These are phyloP conservation scores for Blastomussa wellsi DNA, from an alignment of 92 coral and sea anemone genomes.

Conservation along the genomic window DNA sequence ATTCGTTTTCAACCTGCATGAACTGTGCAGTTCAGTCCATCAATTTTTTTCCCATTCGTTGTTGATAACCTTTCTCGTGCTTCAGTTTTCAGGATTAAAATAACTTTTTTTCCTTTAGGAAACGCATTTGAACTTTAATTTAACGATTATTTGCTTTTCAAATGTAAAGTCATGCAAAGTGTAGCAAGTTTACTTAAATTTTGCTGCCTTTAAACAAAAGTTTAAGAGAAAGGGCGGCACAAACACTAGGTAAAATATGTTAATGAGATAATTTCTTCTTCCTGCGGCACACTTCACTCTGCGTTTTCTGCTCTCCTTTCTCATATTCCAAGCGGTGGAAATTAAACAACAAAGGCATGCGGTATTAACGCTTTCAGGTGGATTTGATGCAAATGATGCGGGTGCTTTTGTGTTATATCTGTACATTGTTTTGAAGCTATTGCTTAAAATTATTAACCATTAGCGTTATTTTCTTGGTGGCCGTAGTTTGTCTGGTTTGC, in stretches of 20 bases:
- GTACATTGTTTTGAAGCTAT: not conserved
- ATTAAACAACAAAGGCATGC: not conserved
- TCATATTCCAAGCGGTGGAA: slow-evolving; percentile 5
- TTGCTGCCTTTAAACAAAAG: not conserved
- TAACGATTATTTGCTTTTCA: not conserved
- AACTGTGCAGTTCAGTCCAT: not conserved
- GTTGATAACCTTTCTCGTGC: no score
- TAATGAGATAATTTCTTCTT: not conserved
- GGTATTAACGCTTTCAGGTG: not conserved
- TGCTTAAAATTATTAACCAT: not conserved
- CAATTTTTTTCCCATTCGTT: no score
- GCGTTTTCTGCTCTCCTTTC: not conserved
- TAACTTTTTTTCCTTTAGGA: no score
- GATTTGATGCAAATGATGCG: not conserved
- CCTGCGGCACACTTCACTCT: not conserved
- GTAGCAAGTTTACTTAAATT: not conserved
- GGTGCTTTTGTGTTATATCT: not conserved
- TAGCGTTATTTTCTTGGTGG: not conserved
- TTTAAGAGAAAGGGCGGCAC: not conserved
- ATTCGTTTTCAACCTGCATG: no score
- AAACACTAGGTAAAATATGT: not conserved
- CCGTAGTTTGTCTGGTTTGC: not conserved
- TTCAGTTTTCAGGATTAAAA: no score
- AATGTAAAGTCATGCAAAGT: not conserved
- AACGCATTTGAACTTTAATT: no score